Conservation (phyloP, 2,797 vertebrate genomes). For the Syndactyla subalaris region DNA sequence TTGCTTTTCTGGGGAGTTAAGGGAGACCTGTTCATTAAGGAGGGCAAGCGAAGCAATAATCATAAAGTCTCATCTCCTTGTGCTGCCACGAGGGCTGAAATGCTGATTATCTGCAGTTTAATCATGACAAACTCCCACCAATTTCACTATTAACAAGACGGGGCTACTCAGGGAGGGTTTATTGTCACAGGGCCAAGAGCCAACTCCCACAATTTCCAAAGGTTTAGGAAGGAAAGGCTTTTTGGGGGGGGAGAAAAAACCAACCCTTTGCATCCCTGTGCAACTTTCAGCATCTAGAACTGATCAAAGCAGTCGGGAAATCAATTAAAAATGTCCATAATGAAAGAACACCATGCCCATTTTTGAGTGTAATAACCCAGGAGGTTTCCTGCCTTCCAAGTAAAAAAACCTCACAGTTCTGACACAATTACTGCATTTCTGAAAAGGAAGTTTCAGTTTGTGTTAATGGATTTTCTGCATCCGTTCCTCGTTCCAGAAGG, state of each 20-base stretch:
- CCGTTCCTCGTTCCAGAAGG: not conserved
- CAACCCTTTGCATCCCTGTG: not conserved
- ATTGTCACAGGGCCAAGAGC: not conserved
- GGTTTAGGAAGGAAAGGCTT: not conserved
- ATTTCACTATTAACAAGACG: not conserved
- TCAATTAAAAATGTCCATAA: not conserved
- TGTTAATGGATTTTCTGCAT: not conserved
- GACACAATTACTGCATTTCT: not conserved
- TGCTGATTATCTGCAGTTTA: not conserved
- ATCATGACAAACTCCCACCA: not conserved
- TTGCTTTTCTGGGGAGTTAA: not conserved
- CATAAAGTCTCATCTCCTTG: not conserved
- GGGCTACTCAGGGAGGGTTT: not conserved
- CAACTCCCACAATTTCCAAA: not conserved
- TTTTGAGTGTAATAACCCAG: not conserved
- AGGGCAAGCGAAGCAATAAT: not conserved
- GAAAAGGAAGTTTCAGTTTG: not conserved
- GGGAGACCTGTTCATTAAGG: not conserved
- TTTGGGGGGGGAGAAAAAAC: not conserved
- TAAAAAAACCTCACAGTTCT: not conserved
- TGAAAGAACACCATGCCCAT: rapidly evolving
- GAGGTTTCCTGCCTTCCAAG: not conserved
- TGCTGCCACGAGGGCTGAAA: not conserved
- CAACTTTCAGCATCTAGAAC: not conserved
- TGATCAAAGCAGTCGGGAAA: not conserved